Conservation (phyloP, 2,797 vertebrate genomes). For the Cygnus olor region DNA sequence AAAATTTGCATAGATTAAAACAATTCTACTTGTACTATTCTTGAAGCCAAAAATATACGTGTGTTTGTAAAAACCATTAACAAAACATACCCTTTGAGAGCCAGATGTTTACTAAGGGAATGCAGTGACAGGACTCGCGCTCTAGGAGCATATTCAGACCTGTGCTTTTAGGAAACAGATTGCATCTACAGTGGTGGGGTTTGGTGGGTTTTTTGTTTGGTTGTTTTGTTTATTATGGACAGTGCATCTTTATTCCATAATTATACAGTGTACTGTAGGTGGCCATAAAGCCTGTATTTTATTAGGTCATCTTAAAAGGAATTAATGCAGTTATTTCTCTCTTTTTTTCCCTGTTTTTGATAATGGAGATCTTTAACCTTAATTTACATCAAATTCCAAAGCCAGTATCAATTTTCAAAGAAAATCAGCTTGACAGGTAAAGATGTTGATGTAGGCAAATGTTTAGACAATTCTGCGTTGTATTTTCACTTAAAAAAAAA, state of each 20-base stretch:
- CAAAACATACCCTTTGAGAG: neutral
- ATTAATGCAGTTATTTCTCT: neutral
- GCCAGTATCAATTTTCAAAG: conserved; percentile 15
- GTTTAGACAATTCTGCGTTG: neutral
- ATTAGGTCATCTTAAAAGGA: neutral
- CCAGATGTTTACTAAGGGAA: neutral
- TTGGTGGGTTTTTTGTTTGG: neutral
- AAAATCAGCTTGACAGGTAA: neutral
- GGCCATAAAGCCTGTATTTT: neutral
- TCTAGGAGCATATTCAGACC: neutral
- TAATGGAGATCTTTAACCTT: neutral
- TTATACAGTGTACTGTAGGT: neutral
- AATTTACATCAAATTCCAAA: conserved; percentile 13
- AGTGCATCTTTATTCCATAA: neutral
- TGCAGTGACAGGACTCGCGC: rapidly evolving
- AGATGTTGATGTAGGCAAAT: neutral
- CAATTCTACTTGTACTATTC: neutral
- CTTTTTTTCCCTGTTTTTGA: neutral
- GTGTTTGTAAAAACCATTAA: neutral
- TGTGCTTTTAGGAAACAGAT: neutral
- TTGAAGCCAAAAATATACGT: neutral
- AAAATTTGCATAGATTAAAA: neutral
- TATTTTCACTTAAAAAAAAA: neutral
- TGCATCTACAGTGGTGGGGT: rapidly evolving
- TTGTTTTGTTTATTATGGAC: neutral